Percentiles rank a stretch among this genome's conserved stretches.
Conservation (phyloP, 2,888 invertebrate species). For the Axea sp. region DNA sequence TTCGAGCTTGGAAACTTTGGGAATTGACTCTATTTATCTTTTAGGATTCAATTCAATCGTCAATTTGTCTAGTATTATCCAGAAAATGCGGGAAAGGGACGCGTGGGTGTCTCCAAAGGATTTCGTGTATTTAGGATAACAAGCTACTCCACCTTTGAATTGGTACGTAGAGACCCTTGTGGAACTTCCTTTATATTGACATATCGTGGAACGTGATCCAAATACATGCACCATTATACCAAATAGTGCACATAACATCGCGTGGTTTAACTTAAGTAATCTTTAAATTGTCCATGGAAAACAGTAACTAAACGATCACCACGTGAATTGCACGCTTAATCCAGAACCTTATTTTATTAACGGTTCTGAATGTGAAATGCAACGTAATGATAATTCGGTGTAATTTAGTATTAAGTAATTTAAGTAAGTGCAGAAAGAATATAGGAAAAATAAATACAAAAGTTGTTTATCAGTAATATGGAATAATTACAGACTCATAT, state of each 20-base stretch:
- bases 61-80: conserved; percentile 79
- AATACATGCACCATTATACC: conserved; percentile 79
- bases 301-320: conserved; percentile 74
- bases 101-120: conserved; percentile 74
- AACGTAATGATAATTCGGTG: no score
- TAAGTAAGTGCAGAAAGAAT: no score
- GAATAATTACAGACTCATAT: no score
- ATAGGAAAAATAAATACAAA: no score
- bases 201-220: conserved; percentile 79
- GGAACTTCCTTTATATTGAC: conserved; percentile 79
- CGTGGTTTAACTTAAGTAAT: conserved; percentile 59
- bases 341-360: no score
- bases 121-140: conserved; percentile 80
- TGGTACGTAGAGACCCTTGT: conserved; percentile 77
- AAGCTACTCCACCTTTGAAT: conserved; percentile 76
- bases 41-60: conserved; percentile 77
- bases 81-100: conserved; percentile 67
- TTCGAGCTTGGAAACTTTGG: conserved; percentile 55
- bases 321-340: conserved; percentile 66
- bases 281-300: conserved; percentile 75
- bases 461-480: no score
- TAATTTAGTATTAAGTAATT: no score
- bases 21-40: conserved; percentile 71
- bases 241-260: conserved; percentile 74
- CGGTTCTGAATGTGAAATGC: no score